phyloP scores from a whole-genome alignment of 2,797 vertebrate species.

The Etheostoma nigrum region DNA sequence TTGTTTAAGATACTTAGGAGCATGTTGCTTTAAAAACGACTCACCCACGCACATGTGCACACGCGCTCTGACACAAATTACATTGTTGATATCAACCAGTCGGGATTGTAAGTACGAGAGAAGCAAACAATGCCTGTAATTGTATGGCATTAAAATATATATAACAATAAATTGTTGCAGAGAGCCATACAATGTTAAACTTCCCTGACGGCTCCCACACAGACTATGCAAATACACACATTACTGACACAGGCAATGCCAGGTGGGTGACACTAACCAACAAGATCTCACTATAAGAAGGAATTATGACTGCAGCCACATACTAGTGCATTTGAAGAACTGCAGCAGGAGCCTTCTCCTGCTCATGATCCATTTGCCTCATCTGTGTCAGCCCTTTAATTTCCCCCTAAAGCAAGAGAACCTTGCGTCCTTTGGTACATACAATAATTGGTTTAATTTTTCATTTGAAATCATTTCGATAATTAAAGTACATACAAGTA shows the following conservation, averaged over 20 bases:
- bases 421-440: neutral
- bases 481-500: too few species aligned
- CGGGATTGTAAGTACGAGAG: neutral
- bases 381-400: neutral
- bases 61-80: neutral
- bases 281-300: neutral
- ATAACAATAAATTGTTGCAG: neutral
- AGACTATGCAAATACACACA: neutral
- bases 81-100: neutral
- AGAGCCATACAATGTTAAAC: constrained; percentile 1
- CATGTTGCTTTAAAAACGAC: neutral
- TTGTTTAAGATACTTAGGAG: neutral
- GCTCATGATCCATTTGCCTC: neutral
- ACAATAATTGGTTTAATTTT: neutral
- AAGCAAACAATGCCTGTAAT: neutral
- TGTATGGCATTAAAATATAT: neutral
- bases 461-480: too few species aligned
- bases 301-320: neutral
- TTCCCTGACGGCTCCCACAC: neutral
- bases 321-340: neutral
- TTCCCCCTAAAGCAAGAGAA: neutral
- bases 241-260: neutral
- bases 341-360: neutral
- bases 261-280: too few species aligned
- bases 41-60: neutral